Conservation (phyloP, 1,140 invertebrate species). For the Heliconius nattereri region DNA sequence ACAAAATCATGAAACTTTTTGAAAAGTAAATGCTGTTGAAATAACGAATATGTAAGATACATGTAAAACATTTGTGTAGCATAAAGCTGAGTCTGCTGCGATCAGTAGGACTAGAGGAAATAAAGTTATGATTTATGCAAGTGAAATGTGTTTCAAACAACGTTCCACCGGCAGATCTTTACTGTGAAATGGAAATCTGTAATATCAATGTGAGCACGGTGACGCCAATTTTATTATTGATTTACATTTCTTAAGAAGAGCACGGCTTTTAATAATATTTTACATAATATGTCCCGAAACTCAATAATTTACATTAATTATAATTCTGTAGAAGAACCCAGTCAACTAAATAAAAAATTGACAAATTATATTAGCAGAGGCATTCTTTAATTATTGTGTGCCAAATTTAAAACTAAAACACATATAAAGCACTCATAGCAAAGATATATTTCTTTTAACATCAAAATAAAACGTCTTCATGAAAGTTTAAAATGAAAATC, state of each 20-base stretch:
- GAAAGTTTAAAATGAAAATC: conserved; percentile 33
- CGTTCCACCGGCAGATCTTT: conserved; percentile 42
- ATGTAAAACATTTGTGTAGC: conserved; percentile 49
- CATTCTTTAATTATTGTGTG: background rate
- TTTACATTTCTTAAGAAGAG: background rate
- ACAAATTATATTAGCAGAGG: background rate
- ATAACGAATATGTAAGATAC: conserved; percentile 32
- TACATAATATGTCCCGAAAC: background rate
- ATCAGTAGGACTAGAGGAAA: conserved; percentile 61
- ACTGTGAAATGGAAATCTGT: conserved; percentile 40
- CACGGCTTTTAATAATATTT: background rate
- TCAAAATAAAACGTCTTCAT: conserved; percentile 1
- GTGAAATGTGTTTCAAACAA: conserved; percentile 68
- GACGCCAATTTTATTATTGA: conserved; percentile 2
- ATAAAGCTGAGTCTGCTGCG: conserved; percentile 51
- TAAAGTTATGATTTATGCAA: conserved; percentile 74
- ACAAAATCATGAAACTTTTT: background rate
- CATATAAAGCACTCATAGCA: background rate
- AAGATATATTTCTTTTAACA: background rate
- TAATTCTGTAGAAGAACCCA: background rate
- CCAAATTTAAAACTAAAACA: no score
- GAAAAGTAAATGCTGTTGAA: conserved; percentile 24
- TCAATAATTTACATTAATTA: background rate
- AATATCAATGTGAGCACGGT: conserved; percentile 23
- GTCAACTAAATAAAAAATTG: no score